Evolutionary conservation across 2,888 invertebrate genomes (phyloP).

Genomic region (Leptinotarsa tumamoca): DNA sequence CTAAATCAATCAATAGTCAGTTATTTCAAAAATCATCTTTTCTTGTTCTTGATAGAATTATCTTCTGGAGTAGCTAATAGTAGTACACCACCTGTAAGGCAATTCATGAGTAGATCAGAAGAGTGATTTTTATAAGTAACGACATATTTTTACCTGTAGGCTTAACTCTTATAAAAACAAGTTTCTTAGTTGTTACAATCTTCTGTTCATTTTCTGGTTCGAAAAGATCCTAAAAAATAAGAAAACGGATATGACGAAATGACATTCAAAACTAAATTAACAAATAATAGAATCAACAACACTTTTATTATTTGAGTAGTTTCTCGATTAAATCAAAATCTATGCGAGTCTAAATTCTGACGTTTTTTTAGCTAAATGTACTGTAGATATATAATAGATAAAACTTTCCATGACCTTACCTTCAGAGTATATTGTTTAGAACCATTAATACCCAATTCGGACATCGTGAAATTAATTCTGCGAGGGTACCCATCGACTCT

Average conservation of each 20-base stretch:
- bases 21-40: not conserved
- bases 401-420: constrained; percentile 55
- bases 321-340: too few species aligned
- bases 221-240: constrained; percentile 47
- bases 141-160: constrained; percentile 47
- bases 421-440: constrained; percentile 60
- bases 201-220: constrained; percentile 28
- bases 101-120: not conserved
- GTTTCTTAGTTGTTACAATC: constrained; percentile 52
- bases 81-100: constrained; percentile 20
- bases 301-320: too few species aligned
- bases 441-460: constrained; percentile 60
- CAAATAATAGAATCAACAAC: too few species aligned
- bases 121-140: not conserved
- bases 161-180: constrained; percentile 44
- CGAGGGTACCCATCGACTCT: constrained; percentile 67
- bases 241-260: too few species aligned
- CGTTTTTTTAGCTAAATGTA: too few species aligned
- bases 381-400: too few species aligned
- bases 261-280: too few species aligned
- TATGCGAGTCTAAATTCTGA: too few species aligned
- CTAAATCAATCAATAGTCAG: not conserved
- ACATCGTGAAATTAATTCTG: constrained; percentile 61
- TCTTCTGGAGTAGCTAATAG: constrained; percentile 21
- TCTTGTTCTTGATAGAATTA: not conserved